Conservation (phyloP, 2,888 invertebrate genomes). For the Drosophila lutescens region DNA sequence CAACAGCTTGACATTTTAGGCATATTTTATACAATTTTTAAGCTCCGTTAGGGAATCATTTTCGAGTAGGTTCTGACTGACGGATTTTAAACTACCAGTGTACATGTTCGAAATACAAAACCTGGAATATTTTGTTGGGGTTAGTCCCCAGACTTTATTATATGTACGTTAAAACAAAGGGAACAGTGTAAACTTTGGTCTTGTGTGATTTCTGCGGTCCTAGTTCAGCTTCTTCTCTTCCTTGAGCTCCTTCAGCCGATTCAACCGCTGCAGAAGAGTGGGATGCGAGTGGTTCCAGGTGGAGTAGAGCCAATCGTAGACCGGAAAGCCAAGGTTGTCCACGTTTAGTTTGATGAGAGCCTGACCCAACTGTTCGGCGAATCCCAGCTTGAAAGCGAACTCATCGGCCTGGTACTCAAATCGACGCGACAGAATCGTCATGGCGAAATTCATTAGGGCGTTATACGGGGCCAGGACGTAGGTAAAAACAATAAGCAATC, state of each 20-base stretch:
- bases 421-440: slow-evolving; percentile 92
- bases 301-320: slow-evolving; percentile 96
- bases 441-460: slow-evolving; percentile 92
- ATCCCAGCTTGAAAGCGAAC: slow-evolving; percentile 93
- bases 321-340: slow-evolving; percentile 98
- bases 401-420: slow-evolving; percentile 99
- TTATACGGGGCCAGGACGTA: slow-evolving; percentile 97
- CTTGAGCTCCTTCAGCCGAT: slow-evolving; percentile 79
- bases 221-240: slow-evolving; percentile 51
- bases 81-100: slow-evolving; percentile 9
- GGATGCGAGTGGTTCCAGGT: slow-evolving; percentile 99
- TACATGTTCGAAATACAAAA: background rate
- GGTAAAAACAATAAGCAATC: slow-evolving; percentile 94
- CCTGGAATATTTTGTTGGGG: slow-evolving; percentile 2
- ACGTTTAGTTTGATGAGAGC: slow-evolving; percentile 96
- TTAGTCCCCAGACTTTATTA: slow-evolving; percentile 22
- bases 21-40: slow-evolving; percentile 32
- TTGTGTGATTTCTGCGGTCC: slow-evolving; percentile 24
- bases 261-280: slow-evolving; percentile 95
- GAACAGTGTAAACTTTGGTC: slow-evolving; percentile 65
- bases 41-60: slow-evolving; percentile 14
- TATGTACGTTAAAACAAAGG: slow-evolving; percentile 25
- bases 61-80: slow-evolving; percentile 17
- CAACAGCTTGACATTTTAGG: slow-evolving; percentile 46
- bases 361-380: slow-evolving; percentile 90